These are phyloP conservation scores for Menura novaehollandiae DNA, from an alignment of 2,113 vertebrate species.

Conservation along the genomic window DNA sequence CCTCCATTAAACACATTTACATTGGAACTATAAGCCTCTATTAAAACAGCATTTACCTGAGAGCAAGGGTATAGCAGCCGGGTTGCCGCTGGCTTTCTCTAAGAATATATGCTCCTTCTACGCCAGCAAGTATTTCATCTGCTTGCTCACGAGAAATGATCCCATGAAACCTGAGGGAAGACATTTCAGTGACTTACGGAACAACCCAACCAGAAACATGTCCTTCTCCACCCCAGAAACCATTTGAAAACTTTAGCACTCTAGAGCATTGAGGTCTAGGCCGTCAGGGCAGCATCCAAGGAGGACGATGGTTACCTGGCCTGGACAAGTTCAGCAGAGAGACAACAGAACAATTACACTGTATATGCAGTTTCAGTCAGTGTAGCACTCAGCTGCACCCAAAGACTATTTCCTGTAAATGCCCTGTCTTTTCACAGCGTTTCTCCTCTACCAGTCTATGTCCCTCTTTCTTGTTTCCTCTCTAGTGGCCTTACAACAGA, in stretches of 20 bases:
- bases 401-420: neutral
- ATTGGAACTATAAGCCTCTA: neutral
- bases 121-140: constrained; percentile 84
- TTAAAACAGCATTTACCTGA: constrained; percentile 78
- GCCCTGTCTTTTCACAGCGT: neutral
- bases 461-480: neutral
- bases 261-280: rapidly evolving
- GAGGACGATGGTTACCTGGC: neutral
- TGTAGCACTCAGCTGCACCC: neutral
- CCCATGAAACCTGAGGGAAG: constrained; percentile 87
- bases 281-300: neutral
- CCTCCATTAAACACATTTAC: neutral
- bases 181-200: neutral
- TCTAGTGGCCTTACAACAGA: neutral
- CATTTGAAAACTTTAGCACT: neutral
- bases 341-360: neutral
- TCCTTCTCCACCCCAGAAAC: neutral
- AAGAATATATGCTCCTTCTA: constrained; percentile 94
- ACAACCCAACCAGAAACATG: neutral
- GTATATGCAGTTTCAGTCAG: neutral
- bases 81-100: constrained; percentile 96
- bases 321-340: neutral
- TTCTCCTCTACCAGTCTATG: neutral
- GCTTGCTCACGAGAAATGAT: constrained; percentile 93
- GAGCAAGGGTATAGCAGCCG: constrained; percentile 92